These are phyloP conservation scores for Gasteruption jaculator DNA, from an alignment of 2,888 invertebrate genomes.

Conservation along the genomic window DNA sequence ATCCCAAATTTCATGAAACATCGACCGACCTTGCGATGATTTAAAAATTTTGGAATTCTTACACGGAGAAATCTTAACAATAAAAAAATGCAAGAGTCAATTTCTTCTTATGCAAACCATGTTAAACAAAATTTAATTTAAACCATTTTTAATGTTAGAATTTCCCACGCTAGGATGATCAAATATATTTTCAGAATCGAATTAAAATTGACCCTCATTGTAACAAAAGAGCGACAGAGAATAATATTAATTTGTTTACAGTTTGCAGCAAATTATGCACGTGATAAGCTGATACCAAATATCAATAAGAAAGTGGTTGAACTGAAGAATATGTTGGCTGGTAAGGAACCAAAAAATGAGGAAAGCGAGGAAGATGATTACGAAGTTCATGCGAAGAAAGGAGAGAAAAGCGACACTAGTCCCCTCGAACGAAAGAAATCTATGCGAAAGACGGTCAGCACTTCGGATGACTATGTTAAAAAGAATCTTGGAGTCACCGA, in stretches of 20 bases:
- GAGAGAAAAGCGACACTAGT: constrained; percentile 36
- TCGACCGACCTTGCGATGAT: too few species aligned
- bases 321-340: constrained; percentile 65
- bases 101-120: too few species aligned
- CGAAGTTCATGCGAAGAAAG: constrained; percentile 52
- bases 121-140: too few species aligned
- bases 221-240: too few species aligned
- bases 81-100: too few species aligned
- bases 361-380: constrained; percentile 36
- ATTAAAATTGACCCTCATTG: too few species aligned
- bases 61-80: too few species aligned
- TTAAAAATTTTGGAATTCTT: too few species aligned
- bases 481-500: constrained; percentile 61
- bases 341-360: constrained; percentile 51
- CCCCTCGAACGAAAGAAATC: constrained; percentile 60
- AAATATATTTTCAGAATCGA: too few species aligned
- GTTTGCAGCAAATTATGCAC: constrained; percentile 89
- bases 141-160: too few species aligned
- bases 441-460: constrained; percentile 64
- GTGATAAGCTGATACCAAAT: constrained; percentile 80
- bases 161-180: too few species aligned
- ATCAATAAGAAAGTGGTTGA: constrained; percentile 73
- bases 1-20: too few species aligned
- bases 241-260: constrained; percentile 34
- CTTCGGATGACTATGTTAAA: constrained; percentile 55